Percentiles rank a stretch among this genome's conserved stretches.
Evolutionary conservation across 2,888 invertebrate genomes (phyloP).

Genomic region (Drosophila sordidula): DNA sequence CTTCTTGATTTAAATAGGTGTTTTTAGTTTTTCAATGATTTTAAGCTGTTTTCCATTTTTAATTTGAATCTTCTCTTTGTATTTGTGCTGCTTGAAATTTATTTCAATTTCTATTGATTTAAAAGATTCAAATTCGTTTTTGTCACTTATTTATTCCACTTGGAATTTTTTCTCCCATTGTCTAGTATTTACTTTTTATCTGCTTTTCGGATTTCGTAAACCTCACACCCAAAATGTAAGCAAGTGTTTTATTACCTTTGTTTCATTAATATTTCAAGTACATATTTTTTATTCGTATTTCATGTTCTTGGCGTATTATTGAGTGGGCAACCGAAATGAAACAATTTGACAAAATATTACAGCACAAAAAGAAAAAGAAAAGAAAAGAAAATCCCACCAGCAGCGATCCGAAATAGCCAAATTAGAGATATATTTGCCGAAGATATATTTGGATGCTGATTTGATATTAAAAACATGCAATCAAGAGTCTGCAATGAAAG

Average conservation of each 20-base stretch:
- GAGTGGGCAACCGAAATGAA: not conserved
- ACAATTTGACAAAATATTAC: constrained; percentile 3
- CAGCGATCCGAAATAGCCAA: constrained; percentile 16
- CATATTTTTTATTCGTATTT: constrained; percentile 1
- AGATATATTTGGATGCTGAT: constrained; percentile 37
- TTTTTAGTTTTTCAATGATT: too few relatives aligned
- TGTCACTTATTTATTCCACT: not conserved
- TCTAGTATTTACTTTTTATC: too few relatives aligned
- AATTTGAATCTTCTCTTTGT: not conserved
- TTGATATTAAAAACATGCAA: constrained; percentile 68
- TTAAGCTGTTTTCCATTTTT: not conserved
- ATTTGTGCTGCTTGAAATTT: not conserved
- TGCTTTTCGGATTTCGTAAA: not conserved
- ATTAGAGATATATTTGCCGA: constrained; percentile 36
- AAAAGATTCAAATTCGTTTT: not conserved
- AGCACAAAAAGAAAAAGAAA: not conserved
- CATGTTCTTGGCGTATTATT: not conserved
- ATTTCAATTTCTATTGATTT: constrained; percentile 1
- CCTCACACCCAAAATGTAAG: not conserved
- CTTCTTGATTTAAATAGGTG: too few relatives aligned
- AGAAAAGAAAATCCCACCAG: not conserved
- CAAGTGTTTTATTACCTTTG: constrained; percentile 12
- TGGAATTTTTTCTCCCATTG: too few relatives aligned
- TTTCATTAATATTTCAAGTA: constrained; percentile 7
- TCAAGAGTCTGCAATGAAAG: constrained; percentile 77